Percentiles rank a stretch among this genome's conserved stretches.
phyloP scores from a whole-genome alignment of 2,888 invertebrate genomes.

The Cosmopolites sordidus region DNA sequence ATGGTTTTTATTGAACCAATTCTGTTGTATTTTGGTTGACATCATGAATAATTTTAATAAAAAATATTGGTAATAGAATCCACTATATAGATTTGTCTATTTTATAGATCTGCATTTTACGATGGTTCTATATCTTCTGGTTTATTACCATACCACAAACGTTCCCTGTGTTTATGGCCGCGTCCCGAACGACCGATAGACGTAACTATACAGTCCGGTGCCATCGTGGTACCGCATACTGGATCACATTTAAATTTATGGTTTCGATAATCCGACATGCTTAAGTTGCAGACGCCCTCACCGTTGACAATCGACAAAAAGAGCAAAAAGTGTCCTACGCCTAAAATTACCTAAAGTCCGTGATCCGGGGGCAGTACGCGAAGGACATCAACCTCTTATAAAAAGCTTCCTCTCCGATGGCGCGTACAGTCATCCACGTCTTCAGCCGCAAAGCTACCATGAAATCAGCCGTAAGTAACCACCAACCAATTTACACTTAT shows the following conservation, averaged over 20 bases:
- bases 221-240: no score
- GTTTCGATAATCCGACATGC: not conserved
- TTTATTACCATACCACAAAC: no score
- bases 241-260: not conserved
- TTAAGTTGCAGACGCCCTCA: not conserved
- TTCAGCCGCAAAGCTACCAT: constrained; percentile 19
- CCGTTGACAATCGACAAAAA: not conserved
- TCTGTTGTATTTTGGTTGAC: no score
- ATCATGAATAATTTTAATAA: no score
- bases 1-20: no score
- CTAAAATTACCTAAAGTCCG: constrained; percentile 16
- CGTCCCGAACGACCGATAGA: no score
- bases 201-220: no score
- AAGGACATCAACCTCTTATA: constrained; percentile 20
- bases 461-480: constrained; percentile 24
- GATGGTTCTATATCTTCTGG: no score
- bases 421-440: constrained; percentile 17
- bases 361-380: constrained; percentile 17
- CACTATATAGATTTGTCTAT: no score
- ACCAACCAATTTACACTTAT: not conserved
- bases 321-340: constrained; percentile 13
- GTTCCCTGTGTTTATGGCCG: no score
- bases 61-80: no score
- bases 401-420: constrained; percentile 10
- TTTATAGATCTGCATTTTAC: no score